Evolutionary conservation across 2,888 invertebrate genomes (phyloP), one percentile per base, ranked within the genome.

Genomic region (Rhagium mordax): DNA sequence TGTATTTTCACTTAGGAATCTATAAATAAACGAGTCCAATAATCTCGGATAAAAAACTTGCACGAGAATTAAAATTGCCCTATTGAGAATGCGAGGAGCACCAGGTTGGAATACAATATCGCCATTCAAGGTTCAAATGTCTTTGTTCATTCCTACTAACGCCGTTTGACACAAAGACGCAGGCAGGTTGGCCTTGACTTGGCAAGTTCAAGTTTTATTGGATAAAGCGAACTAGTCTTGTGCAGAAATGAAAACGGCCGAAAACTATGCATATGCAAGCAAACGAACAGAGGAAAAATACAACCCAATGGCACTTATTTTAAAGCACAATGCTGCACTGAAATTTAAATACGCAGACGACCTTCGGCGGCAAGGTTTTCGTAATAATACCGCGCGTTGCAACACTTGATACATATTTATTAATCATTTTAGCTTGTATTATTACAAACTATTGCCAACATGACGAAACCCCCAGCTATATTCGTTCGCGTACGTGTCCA

Each of bases 341-440:
- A 21, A 53, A 20, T 53, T 53, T n/a, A 24, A 53, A 53, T 55
- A 20, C 10, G 21, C 21, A 24, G 21, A 29, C 18, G 18, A 57
- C 57, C 68, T 62, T 72, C 67, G 64, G 24, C 13, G 47, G 49
- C 76, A 72, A 78, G 74, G 77, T 71, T 75, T 79, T 79, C 74
- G 78, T 71, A 77, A 77, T 67, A 74, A 69, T 66, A 71, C 71
- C 64, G 48, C 53, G 61, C 70, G 57, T 79, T 79, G 72, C 78
- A 70, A 77, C 75, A 76, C 67, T 61, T 29, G 74, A 74, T 76
- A 78, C 78, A 78, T 78, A 78, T 80, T 75, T 75, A 72, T 75
- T 74, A 76, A 73, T 77, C 70, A 67, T 29, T 73, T 68, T 67
- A 72, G 47, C 71, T 70, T 57, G 64, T 53, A 18, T 49, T 60